phyloP scores from a whole-genome alignment of 2,113 vertebrate genomes.

The Hemichromis elongatus region DNA sequence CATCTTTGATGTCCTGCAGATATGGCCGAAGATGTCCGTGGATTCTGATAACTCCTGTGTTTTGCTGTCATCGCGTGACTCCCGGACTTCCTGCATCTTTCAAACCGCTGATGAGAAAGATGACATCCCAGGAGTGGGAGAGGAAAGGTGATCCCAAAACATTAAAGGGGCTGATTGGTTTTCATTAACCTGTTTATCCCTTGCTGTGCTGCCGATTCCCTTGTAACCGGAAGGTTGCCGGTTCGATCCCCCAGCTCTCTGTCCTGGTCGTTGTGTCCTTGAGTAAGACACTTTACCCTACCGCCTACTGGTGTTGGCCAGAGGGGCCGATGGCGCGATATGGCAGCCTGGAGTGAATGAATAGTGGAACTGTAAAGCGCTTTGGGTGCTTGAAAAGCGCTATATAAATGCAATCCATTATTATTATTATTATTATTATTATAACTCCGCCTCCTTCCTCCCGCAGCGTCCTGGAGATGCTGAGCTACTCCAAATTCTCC shows the following conservation, averaged over 20 bases:
- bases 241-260: no score
- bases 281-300: no score
- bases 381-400: no score
- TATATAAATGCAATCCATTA: no score
- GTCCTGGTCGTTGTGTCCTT: no score
- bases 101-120: constrained; percentile 69
- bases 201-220: background rate
- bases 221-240: no score
- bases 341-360: no score
- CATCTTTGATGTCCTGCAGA: background rate
- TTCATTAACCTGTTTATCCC: background rate
- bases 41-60: constrained; percentile 61
- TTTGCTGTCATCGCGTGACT: constrained; percentile 60
- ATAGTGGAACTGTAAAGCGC: no score
- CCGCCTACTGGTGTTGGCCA: no score
- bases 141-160: constrained; percentile 65
- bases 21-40: constrained; percentile 75
- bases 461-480: constrained; percentile 77
- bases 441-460: background rate
- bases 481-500: constrained; percentile 76
- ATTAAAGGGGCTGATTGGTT: background rate
- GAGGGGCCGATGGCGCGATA: no score
- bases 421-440: no score
- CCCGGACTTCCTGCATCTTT: constrained; percentile 66
- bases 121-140: constrained; percentile 65